Percentiles rank a stretch among this genome's conserved stretches.
Evolutionary conservation across 1,140 invertebrate species (phyloP).

Genomic region (Diuraphis noxia): DNA sequence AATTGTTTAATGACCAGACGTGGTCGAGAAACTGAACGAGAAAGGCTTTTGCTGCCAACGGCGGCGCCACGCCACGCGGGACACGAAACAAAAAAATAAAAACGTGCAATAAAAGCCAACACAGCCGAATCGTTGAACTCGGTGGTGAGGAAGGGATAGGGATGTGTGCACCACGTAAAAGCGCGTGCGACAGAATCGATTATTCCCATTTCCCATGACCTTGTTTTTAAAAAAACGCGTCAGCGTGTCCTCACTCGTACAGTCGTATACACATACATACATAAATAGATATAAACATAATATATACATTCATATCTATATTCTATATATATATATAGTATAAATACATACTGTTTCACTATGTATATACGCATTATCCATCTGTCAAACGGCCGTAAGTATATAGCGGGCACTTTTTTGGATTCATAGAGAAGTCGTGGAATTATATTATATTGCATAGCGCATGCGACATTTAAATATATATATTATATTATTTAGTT

Average conservation of each 20-base stretch:
- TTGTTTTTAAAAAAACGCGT: constrained; percentile 5
- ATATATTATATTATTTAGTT: neutral
- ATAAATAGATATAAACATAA: no score
- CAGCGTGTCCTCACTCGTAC: neutral
- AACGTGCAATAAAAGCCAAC: neutral
- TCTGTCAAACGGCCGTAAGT: neutral
- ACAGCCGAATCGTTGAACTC: neutral
- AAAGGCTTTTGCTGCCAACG: constrained; percentile 6
- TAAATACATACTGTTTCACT: neutral
- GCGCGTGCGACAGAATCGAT: constrained; percentile 21
- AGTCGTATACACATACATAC: neutral
- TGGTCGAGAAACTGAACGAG: neutral
- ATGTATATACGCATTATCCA: neutral
- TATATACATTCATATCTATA: no score
- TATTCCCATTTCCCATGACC: constrained; percentile 14
- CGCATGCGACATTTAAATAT: neutral
- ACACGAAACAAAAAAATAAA: neutral
- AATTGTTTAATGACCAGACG: neutral
- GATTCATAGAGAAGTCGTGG: neutral
- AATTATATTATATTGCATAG: neutral
- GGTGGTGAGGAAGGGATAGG: neutral
- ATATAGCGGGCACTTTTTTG: neutral
- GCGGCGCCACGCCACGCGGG: neutral
- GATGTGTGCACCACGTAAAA: neutral
- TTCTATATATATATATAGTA: no score